phyloP scores from a whole-genome alignment of 1,140 invertebrate species.

The Venustaconcha ellipsiformis region DNA sequence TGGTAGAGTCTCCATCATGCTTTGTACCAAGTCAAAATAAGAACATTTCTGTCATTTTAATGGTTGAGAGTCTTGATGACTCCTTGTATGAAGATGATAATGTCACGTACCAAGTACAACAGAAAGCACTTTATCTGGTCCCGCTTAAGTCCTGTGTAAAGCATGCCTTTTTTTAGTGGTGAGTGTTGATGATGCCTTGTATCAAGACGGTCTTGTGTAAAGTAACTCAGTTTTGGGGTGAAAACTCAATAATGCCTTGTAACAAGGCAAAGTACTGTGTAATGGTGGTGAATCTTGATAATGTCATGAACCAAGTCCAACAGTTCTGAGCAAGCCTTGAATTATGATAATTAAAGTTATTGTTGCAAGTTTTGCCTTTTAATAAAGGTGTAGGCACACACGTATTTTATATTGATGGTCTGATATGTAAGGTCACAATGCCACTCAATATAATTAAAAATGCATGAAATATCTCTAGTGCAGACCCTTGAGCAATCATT shows the following conservation, averaged over 20 bases:
- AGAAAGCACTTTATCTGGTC: not conserved
- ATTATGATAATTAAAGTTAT: not conserved
- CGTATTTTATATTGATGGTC: too few species aligned
- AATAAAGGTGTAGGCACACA: too few species aligned
- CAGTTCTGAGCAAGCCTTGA: not conserved
- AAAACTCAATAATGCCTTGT: not conserved
- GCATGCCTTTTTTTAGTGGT: not conserved
- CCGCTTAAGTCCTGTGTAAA: not conserved
- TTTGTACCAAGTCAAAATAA: not conserved
- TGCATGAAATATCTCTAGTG: too few species aligned
- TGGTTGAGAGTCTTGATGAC: not conserved
- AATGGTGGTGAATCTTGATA: not conserved
- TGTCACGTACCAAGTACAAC: not conserved
- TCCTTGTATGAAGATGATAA: not conserved
- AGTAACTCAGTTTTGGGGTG: too few species aligned
- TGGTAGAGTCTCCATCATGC: not conserved
- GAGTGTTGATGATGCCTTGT: conserved; percentile 44
- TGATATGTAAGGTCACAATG: too few species aligned
- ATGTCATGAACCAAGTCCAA: too few species aligned
- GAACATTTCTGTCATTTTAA: not conserved
- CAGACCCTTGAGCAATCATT: too few species aligned
- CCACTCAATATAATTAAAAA: too few species aligned
- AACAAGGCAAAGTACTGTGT: not conserved
- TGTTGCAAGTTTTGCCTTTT: not conserved
- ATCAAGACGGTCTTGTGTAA: conserved; percentile 38